Conservation (phyloP, 1,140 invertebrate genomes). For the Eumaeus atala region DNA sequence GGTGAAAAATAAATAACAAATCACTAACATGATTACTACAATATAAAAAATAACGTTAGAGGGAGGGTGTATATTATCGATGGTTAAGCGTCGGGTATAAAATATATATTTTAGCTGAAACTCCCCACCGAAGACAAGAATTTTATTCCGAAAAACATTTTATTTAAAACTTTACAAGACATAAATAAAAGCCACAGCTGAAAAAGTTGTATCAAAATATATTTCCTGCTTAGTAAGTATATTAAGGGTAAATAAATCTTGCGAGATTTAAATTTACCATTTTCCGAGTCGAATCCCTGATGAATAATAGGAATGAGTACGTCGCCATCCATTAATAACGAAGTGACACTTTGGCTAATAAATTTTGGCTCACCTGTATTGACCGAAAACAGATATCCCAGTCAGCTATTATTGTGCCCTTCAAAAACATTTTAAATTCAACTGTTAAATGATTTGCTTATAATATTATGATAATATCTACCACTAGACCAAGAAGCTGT, state of each 20-base stretch:
- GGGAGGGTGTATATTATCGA: too few species aligned
- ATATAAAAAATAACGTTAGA: too few species aligned
- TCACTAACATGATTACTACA: too few species aligned
- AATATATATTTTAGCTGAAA: too few species aligned
- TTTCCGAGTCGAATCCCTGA: slow-evolving; percentile 5
- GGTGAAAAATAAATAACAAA: too few species aligned
- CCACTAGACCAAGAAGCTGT: too few species aligned
- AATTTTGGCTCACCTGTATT: slow-evolving; percentile 1
- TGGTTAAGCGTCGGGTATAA: too few species aligned
- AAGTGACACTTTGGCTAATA: slow-evolving; percentile 4
- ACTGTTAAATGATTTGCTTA: background rate
- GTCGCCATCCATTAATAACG: background rate
- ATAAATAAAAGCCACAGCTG: too few species aligned
- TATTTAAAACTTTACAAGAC: too few species aligned
- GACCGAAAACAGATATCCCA: background rate
- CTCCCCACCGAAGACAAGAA: too few species aligned
- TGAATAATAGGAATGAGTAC: slow-evolving; percentile 9
- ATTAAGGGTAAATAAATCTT: slow-evolving; percentile 2
- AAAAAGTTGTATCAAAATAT: background rate
- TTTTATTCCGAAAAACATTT: too few species aligned
- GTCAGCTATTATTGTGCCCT: too few species aligned
- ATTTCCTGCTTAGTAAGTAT: background rate
- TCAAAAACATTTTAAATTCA: background rate
- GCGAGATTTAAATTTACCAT: slow-evolving; percentile 2
- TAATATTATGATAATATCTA: background rate